Evolutionary conservation across 2,113 vertebrate species (phyloP).

Genomic region (Psittacula cyanocephala): DNA sequence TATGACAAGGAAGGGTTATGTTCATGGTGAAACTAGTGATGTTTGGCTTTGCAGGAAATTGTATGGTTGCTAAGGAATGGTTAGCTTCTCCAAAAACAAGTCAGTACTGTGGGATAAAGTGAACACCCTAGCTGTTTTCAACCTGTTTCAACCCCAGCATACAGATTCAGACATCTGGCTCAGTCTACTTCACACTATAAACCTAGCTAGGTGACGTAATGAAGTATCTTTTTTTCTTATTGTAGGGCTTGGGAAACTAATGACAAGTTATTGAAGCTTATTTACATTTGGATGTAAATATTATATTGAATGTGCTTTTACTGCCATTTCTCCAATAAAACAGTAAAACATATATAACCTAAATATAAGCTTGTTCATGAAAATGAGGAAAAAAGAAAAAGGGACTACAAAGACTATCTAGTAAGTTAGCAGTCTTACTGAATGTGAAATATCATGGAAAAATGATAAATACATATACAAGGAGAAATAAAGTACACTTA

Average conservation of each 20-base stretch:
- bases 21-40: not conserved
- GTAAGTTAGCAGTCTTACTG: not conserved
- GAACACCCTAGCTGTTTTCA: not conserved
- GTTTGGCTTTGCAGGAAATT: not conserved
- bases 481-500: not conserved
- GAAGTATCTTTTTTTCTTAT: not conserved
- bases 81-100: not conserved
- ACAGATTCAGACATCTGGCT: not conserved
- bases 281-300: not conserved
- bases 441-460: not conserved
- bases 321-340: not conserved
- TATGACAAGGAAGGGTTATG: not conserved
- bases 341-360: not conserved
- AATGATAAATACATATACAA: not conserved
- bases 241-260: not conserved
- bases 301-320: not conserved
- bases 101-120: not conserved
- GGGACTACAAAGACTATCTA: not conserved
- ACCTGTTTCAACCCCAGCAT: not conserved
- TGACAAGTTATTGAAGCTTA: not conserved
- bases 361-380: not conserved
- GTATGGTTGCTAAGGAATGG: not conserved
- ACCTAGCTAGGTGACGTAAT: not conserved
- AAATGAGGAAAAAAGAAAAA: not conserved
- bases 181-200: rapidly evolving